A percentile compares a stretch with the other conserved stretches of the same genome.
Conservation (phyloP, 2,797 vertebrate species). For the Mus minutoides region DNA sequence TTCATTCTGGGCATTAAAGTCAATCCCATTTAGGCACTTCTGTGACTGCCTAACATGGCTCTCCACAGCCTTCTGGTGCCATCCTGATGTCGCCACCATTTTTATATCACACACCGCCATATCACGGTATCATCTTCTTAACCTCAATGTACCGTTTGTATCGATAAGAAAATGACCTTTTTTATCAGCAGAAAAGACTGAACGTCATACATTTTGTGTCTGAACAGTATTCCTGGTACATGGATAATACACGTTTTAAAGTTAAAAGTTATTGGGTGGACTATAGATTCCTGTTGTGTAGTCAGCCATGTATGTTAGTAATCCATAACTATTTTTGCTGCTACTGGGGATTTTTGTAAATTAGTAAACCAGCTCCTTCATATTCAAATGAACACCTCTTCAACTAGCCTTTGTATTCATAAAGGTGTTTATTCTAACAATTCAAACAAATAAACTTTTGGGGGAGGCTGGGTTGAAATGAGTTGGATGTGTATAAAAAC, state of each 20-base stretch:
- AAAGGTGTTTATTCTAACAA: not conserved
- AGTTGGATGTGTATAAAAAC: not conserved
- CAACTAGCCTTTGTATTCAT: not conserved
- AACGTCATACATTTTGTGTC: fast-evolving
- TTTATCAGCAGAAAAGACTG: conserved; percentile 27
- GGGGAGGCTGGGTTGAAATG: not conserved
- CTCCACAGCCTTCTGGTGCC: too few species aligned
- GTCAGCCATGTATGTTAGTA: not conserved
- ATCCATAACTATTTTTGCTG: not conserved
- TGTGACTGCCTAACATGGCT: not conserved
- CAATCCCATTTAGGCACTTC: not conserved
- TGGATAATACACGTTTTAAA: not conserved
- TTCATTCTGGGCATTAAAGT: not conserved
- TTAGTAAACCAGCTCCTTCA: not conserved
- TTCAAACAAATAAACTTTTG: not conserved
- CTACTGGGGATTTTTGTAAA: not conserved
- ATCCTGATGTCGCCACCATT: not conserved
- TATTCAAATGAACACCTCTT: not conserved
- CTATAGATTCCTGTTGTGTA: not conserved
- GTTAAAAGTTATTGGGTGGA: not conserved
- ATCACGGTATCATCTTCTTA: not conserved
- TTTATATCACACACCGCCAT: not conserved
- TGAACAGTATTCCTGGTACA: not conserved
- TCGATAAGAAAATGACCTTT: not conserved
- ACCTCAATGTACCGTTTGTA: not conserved